phyloP scores from a whole-genome alignment of 2,888 invertebrate genomes.

The Chironomus riparius region DNA sequence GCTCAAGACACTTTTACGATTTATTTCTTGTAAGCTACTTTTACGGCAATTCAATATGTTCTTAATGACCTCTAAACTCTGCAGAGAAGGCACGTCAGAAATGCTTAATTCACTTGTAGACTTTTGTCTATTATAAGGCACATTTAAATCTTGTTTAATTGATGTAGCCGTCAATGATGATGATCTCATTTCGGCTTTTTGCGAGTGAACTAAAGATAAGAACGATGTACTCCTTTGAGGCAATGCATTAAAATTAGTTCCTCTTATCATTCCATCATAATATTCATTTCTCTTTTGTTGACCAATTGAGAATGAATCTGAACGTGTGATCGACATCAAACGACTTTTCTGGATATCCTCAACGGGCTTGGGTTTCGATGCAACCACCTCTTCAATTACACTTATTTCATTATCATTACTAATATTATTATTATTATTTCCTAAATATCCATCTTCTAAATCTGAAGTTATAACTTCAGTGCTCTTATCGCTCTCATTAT shows the following conservation, averaged over 20 bases:
- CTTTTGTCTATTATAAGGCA: slow-evolving; percentile 32
- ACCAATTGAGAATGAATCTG: slow-evolving; percentile 38
- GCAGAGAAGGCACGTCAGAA: slow-evolving; percentile 40
- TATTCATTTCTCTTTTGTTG: slow-evolving; percentile 27
- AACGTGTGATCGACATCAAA: slow-evolving; percentile 32
- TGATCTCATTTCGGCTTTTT: slow-evolving; percentile 30
- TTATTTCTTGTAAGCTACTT: slow-evolving; percentile 6
- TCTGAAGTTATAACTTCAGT: slow-evolving; percentile 30
- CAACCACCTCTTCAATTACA: neutral
- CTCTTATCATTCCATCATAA: neutral
- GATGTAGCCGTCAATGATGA: slow-evolving; percentile 26
- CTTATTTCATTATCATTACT: neutral
- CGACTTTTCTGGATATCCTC: slow-evolving; percentile 15
- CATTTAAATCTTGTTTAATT: slow-evolving; percentile 14
- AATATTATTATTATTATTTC: slow-evolving; percentile 14
- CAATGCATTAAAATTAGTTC: slow-evolving; percentile 27
- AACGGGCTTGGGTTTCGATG: neutral
- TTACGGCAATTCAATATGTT: slow-evolving; percentile 24
- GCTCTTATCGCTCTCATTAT: slow-evolving; percentile 19
- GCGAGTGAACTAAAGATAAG: slow-evolving; percentile 34
- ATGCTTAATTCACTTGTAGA: slow-evolving; percentile 42
- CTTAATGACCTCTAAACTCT: slow-evolving; percentile 41
- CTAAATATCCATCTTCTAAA: slow-evolving; percentile 33
- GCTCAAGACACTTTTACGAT: neutral
- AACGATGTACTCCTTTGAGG: slow-evolving; percentile 38